Evolutionary conservation across 2,888 invertebrate species (phyloP), one percentile per base, ranked within the genome.

Genomic region (Anoncus sp.): DNA sequence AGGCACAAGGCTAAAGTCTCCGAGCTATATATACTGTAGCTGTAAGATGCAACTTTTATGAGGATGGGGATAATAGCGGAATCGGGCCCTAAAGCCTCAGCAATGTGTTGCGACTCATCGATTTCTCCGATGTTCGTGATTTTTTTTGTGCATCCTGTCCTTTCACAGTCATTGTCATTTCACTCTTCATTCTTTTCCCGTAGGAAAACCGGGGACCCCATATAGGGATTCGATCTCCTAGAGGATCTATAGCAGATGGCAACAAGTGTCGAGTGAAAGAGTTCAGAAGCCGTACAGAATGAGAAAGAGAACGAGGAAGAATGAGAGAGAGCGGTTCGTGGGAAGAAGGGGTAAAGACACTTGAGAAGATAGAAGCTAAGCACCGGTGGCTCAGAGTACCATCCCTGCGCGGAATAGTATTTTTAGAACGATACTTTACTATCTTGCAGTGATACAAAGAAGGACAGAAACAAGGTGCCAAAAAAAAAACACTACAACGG

Each of bases 231-330:
- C 40, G 38, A 72, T 72, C 55, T 40, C 38, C 27, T 40, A 69
- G 9, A 75, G 51, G 80, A 79, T 83, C 73, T 83, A 82, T 80
- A 77, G 51, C 70, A 22, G 59, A 16, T 71, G 79, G 80, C 80
- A 82, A 80, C 81, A 82, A 83, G 82, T 81, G 81, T 75, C 70
- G 75, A 65, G 67, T 72, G 75, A 73, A 74, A 76, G 74, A 60
- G 43, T 49, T 31, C 7, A 5, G 18, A 57, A 55, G 45, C 38
- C 31, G n/a, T 12, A 38, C 10, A 38, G 10, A 10, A 38, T 10
- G 12, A 9, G 47, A 27, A 6, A 40, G 16, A 35, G 47, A 47
- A 24, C 38, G 43, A 62, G 62, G n/a, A 47, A 40, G 60, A 53
- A 22, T 18, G 16, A 38, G 27, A 71, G 14, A 4, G 40, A 5